Evolutionary conservation across 2,888 invertebrate genomes (phyloP), one percentile per base, ranked within the genome.

Genomic region (Branchellion lobata): DNA sequence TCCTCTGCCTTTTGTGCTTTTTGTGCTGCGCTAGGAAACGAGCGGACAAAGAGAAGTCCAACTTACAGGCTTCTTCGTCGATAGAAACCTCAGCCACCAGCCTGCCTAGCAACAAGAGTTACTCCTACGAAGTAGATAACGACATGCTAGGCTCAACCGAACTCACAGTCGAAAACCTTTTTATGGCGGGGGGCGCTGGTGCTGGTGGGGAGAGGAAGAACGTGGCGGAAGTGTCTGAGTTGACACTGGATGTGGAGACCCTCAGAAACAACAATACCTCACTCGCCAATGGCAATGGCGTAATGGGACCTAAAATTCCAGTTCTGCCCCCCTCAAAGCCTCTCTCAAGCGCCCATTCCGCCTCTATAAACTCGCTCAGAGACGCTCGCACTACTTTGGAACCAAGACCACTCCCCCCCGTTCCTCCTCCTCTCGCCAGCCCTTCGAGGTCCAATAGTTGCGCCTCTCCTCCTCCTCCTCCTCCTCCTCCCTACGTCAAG

Each of bases 391-490:
- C 14, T 24, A 57, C 21, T n/a, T 24, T 24, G 24, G 61, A 57
- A 33, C 47, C 73, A 40, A 36, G 36, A 79, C 34, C 73, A 36
- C 34, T 40, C 11, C 36, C 79, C 31, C 75, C 79, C 79, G 31
- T 75, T 36, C 75, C 74, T 47, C 75, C 79, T 40, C 75, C 79
- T 79, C 75, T 75, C 33, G 78, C 74, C 33, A 77, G 34, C 21
- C 72, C 79, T 33, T 36, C 79, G 33, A n/a, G n/a, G n/a, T n/a
- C n/a, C n/a, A n/a, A n/a, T n/a, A n/a, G n/a, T 73, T 73, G 77
- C 36, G 36, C 78, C 36, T 73, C 78, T 73, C 79, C 79, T 51
- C 79, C 24, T 61, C 74, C 40, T 34, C 79, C 40, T 75, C 79
- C n/a, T 61, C 79, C 40, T 34, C 79, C 34, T 79, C 75, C 0